phyloP scores from a whole-genome alignment of 1,140 invertebrate species.

The Mya arenaria region DNA sequence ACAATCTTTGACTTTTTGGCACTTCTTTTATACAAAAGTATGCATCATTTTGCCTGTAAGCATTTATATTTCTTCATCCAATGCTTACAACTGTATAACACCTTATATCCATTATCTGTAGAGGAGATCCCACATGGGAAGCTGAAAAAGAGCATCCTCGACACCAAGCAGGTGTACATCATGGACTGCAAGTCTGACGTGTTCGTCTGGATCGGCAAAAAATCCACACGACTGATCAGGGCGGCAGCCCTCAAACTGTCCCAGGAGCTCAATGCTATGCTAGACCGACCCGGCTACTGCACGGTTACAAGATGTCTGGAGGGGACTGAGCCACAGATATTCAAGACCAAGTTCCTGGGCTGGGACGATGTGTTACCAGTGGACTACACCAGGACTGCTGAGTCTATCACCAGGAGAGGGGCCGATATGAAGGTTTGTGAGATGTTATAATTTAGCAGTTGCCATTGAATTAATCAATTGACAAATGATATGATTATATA shows the following conservation, averaged over 20 bases:
- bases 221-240: slow-evolving; percentile 96
- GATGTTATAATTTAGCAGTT: too few species aligned
- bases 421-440: slow-evolving; percentile 96
- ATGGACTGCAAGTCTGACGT: slow-evolving; percentile 97
- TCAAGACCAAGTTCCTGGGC: slow-evolving; percentile 98
- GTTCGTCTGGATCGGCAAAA: slow-evolving; percentile 99
- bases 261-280: slow-evolving; percentile 96
- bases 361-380: slow-evolving; percentile 99
- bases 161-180: slow-evolving; percentile 98
- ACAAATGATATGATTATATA: too few species aligned
- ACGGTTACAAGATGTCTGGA: slow-evolving; percentile 91
- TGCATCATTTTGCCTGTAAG: too few species aligned
- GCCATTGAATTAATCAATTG: too few species aligned
- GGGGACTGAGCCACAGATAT: slow-evolving; percentile 89
- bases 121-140: slow-evolving; percentile 86
- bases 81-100: too few species aligned
- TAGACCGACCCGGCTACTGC: slow-evolving; percentile 92
- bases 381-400: slow-evolving; percentile 98
- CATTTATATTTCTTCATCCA: too few species aligned
- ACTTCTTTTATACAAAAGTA: too few species aligned
- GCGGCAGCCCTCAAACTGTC: slow-evolving; percentile 98
- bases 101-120: slow-evolving; percentile 60
- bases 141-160: slow-evolving; percentile 87
- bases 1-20: too few species aligned
- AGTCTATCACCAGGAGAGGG: slow-evolving; percentile 97